Conservation (phyloP, 2,113 vertebrate genomes). For the Sporophila hypoxantha region DNA sequence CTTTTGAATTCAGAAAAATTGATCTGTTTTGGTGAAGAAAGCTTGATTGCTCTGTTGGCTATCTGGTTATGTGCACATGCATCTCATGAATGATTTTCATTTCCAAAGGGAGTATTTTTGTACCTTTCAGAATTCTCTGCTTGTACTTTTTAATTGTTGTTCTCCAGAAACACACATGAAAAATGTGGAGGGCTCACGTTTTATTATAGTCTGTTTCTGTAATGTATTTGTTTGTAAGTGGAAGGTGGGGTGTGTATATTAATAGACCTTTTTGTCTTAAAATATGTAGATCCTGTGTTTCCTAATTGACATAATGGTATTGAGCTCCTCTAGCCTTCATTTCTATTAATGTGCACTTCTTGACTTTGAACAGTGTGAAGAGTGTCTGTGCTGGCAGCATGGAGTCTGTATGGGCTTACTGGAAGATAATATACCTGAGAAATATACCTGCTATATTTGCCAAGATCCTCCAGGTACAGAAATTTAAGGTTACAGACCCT, state of each 20-base stretch:
- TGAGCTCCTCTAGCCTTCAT: neutral
- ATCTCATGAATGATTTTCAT: neutral
- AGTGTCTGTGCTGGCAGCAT: slow-evolving; percentile 96
- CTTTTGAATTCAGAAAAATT: neutral
- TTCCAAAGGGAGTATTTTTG: neutral
- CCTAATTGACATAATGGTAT: neutral
- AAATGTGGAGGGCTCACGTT: neutral
- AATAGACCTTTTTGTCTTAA: neutral
- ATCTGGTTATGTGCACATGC: neutral
- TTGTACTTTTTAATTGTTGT: neutral
- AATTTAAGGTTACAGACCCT: slow-evolving; percentile 28
- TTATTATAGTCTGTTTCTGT: neutral
- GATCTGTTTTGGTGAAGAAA: neutral
- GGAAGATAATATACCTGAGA: slow-evolving; percentile 92
- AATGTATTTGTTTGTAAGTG: neutral
- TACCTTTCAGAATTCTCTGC: neutral
- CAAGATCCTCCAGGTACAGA: slow-evolving; percentile 88
- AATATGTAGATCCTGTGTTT: neutral
- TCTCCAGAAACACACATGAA: neutral
- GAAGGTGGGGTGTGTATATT: neutral
- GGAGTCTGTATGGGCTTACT: slow-evolving; percentile 95
- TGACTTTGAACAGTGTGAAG: slow-evolving; percentile 82
- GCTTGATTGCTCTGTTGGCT: neutral
- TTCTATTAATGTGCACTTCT: slow-evolving; percentile 12
- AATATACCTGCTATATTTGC: slow-evolving; percentile 92